These are phyloP conservation scores for Sycophaga agraensis DNA, from an alignment of 1,140 invertebrate species.

Conservation along the genomic window DNA sequence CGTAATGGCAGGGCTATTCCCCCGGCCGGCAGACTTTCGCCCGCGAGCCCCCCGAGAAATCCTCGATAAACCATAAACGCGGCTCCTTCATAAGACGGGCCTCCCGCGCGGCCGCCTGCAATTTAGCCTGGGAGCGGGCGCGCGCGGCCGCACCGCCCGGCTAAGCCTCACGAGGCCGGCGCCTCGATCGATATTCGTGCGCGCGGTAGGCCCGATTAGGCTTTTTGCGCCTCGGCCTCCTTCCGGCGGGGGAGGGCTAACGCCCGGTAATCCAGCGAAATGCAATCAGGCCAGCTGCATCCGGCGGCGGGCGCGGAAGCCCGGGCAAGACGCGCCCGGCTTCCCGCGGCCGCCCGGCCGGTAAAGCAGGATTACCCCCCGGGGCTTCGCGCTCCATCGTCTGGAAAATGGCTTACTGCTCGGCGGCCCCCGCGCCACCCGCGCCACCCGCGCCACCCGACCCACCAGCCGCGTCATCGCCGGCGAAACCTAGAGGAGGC, in stretches of 20 bases:
- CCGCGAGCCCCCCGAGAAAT: no score
- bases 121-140: no score
- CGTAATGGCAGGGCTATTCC: constrained; percentile 43
- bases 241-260: not conserved
- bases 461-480: not conserved
- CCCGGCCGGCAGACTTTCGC: no score
- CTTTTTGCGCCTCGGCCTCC: no score
- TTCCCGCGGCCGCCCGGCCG: constrained; percentile 41
- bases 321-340: no score
- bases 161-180: not conserved
- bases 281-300: constrained; percentile 23
- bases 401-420: constrained; percentile 61
- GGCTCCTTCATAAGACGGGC: no score
- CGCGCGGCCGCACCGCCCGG: no score
- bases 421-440: constrained; percentile 44
- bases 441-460: constrained; percentile 4
- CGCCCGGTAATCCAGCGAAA: constrained; percentile 24
- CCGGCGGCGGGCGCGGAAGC: no score
- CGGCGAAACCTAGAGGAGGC: constrained; percentile 4
- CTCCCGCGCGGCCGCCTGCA: no score
- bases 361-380: constrained; percentile 54
- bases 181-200: constrained; percentile 2
- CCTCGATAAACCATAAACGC: constrained; percentile 1
- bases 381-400: constrained; percentile 60
- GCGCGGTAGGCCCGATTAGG: constrained; percentile 14